phyloP scores from a whole-genome alignment of 2,888 invertebrate genomes.

The Eupithecia subumbrata region DNA sequence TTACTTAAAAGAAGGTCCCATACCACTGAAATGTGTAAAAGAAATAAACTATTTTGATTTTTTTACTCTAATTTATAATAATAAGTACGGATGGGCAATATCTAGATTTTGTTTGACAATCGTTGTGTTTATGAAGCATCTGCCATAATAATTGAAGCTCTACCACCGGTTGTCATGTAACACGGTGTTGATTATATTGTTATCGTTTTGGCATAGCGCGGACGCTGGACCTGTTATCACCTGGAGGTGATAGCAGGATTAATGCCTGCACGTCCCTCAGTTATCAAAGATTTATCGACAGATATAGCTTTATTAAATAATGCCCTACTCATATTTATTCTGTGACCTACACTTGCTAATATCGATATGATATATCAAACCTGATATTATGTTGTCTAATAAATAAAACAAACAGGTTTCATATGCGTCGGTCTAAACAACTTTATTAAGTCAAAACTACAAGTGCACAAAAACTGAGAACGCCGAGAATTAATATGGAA shows the following conservation, averaged over 20 bases:
- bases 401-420: not conserved
- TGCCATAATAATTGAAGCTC: not conserved
- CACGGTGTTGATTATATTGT: constrained; percentile 20
- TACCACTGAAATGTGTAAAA: too few relatives aligned
- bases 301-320: constrained; percentile 45
- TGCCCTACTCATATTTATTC: constrained; percentile 10
- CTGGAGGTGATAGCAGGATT: constrained; percentile 40
- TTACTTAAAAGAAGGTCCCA: too few relatives aligned
- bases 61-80: too few relatives aligned
- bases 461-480: not conserved
- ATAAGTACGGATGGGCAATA: too few relatives aligned
- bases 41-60: too few relatives aligned
- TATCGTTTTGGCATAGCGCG: constrained; percentile 36
- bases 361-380: not conserved
- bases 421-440: not conserved
- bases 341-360: not conserved
- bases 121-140: not conserved
- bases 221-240: not conserved
- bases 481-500: not conserved
- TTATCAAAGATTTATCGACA: constrained; percentile 50
- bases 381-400: not conserved
- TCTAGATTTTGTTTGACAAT: not conserved
- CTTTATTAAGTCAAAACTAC: too few relatives aligned
- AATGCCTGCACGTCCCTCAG: constrained; percentile 43
- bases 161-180: not conserved